Conservation (phyloP, 2,888 invertebrate genomes). For the Campoplex nolae region DNA sequence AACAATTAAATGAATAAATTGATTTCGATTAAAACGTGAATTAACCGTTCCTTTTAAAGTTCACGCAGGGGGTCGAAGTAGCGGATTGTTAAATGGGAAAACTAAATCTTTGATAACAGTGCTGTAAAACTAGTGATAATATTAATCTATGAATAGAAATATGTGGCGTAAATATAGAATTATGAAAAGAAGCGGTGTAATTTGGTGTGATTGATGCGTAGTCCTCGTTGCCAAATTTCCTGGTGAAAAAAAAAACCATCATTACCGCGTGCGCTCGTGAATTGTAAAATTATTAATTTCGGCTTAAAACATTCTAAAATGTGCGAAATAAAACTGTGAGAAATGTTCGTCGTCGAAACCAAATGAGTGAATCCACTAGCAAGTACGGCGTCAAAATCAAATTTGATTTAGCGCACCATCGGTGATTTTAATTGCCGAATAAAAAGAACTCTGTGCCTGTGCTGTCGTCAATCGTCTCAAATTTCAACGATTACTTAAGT, state of each 20-base stretch:
- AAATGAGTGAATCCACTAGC: not conserved
- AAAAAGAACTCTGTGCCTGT: constrained; percentile 22
- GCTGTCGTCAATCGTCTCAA: constrained; percentile 25
- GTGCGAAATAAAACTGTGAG: constrained; percentile 3
- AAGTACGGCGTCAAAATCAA: not conserved
- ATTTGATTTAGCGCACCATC: not conserved
- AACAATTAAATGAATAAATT: not conserved
- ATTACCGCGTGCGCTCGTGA: not conserved
- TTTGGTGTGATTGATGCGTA: not conserved
- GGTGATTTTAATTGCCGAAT: not conserved
- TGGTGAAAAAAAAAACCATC: not conserved
- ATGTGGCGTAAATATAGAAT: not conserved
- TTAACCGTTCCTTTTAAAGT: not conserved
- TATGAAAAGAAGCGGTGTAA: not conserved
- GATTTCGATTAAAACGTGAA: not conserved
- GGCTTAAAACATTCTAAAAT: not conserved
- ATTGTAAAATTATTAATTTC: not conserved
- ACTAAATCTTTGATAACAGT: no score
- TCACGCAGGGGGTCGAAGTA: not conserved
- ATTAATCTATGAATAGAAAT: not conserved
- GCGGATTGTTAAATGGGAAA: not conserved
- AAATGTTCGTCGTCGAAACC: not conserved
- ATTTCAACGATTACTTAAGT: constrained; percentile 22
- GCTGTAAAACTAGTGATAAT: no score
- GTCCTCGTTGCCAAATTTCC: not conserved